Percentiles rank a stretch among this genome's conserved stretches.
Conservation (phyloP, 1,140 invertebrate genomes). For the Mactra quadrangularis region DNA sequence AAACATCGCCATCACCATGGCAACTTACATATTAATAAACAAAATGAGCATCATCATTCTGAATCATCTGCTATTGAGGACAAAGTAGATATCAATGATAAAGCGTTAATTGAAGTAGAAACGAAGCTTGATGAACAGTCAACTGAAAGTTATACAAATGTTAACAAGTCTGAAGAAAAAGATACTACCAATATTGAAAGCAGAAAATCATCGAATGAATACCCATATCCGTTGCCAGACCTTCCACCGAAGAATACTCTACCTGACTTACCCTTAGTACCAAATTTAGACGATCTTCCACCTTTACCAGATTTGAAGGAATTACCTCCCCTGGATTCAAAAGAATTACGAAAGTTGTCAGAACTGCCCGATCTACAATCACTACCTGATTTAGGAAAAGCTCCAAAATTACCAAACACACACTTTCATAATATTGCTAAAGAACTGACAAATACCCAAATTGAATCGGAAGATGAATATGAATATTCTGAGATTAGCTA, state of each 20-base stretch:
- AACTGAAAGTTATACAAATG: no score
- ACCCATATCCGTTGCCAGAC: constrained; percentile 4
- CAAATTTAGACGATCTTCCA: constrained; percentile 35
- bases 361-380: not conserved
- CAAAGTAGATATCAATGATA: no score
- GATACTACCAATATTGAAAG: no score
- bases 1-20: constrained; percentile 10
- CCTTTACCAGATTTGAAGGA: constrained; percentile 31
- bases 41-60: no score
- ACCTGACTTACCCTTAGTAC: constrained; percentile 1
- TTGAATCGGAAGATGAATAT: no score
- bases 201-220: no score
- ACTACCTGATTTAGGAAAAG: not conserved
- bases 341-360: constrained; percentile 8
- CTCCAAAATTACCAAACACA: not conserved
- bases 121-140: no score
- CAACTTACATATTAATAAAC: no score
- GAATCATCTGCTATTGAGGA: no score
- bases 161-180: no score
- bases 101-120: no score
- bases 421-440: not conserved
- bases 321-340: constrained; percentile 20
- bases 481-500: no score
- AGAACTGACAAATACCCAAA: constrained; percentile 1
- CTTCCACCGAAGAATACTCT: not conserved